Evolutionary conservation across 2,888 invertebrate genomes (phyloP), one percentile per base, ranked within the genome.

Genomic region (Crocallis elinguaria): DNA sequence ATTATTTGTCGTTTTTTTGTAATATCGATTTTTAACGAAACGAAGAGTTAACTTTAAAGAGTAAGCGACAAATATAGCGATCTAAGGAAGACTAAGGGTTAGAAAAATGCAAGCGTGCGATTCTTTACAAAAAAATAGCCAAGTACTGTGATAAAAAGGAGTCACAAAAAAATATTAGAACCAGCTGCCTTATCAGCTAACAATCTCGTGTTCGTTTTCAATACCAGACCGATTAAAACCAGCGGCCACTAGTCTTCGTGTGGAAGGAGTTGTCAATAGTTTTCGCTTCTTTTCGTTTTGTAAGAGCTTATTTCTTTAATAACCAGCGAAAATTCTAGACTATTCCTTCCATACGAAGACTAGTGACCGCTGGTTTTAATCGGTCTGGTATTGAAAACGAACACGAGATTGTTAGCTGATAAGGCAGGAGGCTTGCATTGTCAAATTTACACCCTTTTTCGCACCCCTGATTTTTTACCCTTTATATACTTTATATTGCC

Each of bases 1-100:
- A 64, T 64, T 64, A 64, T 64, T 64, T 64, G 64, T 64, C 64
- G 44, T 58, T 58, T 64, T 25, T 57, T 64, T 64, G 63, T 63
- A 61, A 57, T 60, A 64, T 56, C 42, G 46, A 57, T 56, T 57
- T 32, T 41, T 43, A 60, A 57, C 42, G 42, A 57, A 59, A 59
- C 23, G 14, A 45, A 49, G 39, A 55, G n/a, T n/a, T n/a, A n/a
- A n/a, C n/a, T n/a, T 54, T 21, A 21, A 44, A 42, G 39, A 55
- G 43, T 17, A 37, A 54, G 48, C 53, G 27, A 48, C 37, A 32
- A 19, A 27, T 36, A 36, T 37, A 37, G 37, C 11, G 17, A 23
- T 38, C 8, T 19, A 32, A 30, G 54, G 54, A 54, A 54, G 49
- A 54, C 49, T 12, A 49, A 14, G 21, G 36, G 38, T 30, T 46